Percentiles rank a stretch among this genome's conserved stretches.
phyloP scores from a whole-genome alignment of 2,797 vertebrate genomes.

The Microcaecilia unicolor region DNA sequence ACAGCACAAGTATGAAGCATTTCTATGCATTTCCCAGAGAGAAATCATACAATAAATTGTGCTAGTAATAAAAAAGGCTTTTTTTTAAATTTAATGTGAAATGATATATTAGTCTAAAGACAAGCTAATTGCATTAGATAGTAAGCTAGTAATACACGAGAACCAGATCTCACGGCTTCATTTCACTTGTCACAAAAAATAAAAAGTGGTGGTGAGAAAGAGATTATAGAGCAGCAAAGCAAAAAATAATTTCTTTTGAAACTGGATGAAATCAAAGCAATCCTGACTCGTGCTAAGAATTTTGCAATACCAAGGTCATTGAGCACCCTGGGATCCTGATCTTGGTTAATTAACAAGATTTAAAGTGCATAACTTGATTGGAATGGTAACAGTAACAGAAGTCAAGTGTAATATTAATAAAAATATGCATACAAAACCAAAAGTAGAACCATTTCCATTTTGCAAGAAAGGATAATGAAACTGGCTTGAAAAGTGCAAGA shows the following conservation, averaged over 20 bases:
- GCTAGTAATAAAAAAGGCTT: constrained; percentile 52
- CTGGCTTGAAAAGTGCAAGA: constrained; percentile 17
- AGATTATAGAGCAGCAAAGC: not conserved
- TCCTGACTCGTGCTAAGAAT: no score
- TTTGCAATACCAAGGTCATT: no score
- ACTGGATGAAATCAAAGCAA: constrained; percentile 9
- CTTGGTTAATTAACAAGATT: constrained; percentile 17
- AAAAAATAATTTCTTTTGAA: constrained; percentile 7
- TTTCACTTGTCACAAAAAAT: not conserved
- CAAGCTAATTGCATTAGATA: constrained; percentile 28
- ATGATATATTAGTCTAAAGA: constrained; percentile 19
- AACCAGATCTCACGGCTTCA: constrained; percentile 1
- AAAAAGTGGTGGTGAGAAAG: not conserved
- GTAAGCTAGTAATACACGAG: constrained; percentile 29
- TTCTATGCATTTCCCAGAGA: constrained; percentile 17
- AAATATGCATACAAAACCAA: constrained; percentile 19
- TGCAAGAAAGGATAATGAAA: constrained; percentile 18
- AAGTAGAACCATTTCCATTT: constrained; percentile 26
- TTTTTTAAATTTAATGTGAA: no score
- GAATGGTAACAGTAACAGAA: constrained; percentile 31
- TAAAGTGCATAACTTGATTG: constrained; percentile 48
- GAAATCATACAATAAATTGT: constrained; percentile 41
- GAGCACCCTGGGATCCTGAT: constrained; percentile 17
- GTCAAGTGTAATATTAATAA: no score
- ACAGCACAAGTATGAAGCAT: constrained; percentile 14